Conservation (phyloP, 2,888 invertebrate genomes). For the Gisinianus flammeolus region DNA sequence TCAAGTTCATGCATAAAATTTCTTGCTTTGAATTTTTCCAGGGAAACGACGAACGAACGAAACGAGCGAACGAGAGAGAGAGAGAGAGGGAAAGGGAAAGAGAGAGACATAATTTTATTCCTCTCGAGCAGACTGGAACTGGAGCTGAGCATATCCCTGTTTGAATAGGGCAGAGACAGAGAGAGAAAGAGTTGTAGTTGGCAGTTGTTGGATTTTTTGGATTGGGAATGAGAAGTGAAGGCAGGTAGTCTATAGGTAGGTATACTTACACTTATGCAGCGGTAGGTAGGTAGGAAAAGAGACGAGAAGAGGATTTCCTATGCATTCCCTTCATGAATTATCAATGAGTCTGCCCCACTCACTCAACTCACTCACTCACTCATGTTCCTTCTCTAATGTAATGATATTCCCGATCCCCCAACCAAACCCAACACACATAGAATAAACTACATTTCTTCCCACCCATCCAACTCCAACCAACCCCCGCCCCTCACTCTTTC, state of each 20-base stretch:
- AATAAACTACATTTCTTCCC: too few species aligned
- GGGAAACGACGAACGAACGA: background rate
- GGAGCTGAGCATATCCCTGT: background rate
- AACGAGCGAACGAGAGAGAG: background rate
- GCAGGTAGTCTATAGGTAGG: too few species aligned
- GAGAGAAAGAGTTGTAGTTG: background rate
- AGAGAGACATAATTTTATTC: background rate
- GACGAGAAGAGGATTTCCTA: slow-evolving; percentile 32
- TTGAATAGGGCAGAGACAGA: background rate
- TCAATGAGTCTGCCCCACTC: slow-evolving; percentile 41
- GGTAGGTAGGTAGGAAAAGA: too few species aligned
- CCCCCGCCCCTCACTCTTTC: too few species aligned
- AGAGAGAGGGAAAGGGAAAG: background rate
- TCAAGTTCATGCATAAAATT: background rate
- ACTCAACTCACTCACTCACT: too few species aligned
- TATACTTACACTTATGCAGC: too few species aligned
- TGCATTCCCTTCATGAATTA: slow-evolving; percentile 41
- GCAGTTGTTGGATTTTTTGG: background rate
- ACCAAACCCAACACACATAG: background rate
- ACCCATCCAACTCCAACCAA: too few species aligned
- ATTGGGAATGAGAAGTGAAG: slow-evolving; percentile 27
- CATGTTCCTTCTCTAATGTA: too few species aligned
- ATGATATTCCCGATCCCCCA: slow-evolving; percentile 25
- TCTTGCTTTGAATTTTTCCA: background rate
- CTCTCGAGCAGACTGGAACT: background rate